Evolutionary conservation across 2,888 invertebrate genomes (phyloP), one percentile per base, ranked within the genome.

Genomic region (Epistrophe grossulariae): DNA sequence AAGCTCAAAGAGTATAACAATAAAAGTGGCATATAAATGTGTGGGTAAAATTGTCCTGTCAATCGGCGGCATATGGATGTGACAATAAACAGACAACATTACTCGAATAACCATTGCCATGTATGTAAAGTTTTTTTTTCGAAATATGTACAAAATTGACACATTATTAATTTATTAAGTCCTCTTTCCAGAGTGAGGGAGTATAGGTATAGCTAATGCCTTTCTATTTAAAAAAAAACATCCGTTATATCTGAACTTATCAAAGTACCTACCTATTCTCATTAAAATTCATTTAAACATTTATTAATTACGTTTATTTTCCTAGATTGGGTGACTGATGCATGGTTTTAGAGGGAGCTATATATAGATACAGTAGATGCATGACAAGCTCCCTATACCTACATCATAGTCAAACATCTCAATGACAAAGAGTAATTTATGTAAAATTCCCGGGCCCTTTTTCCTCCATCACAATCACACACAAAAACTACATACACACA

Each of bases 221-320:
- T 31, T 31, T 31, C 31, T 7, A 31, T 31, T 31, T 31, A 31
- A 57, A 13, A 8, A 7, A 19, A 66, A 66, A 4, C 52, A 17
- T 24, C 15, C 28, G 35, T 38, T 59, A 19, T 59, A 19, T 59
- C 17, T 35, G 4, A 43, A 31, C 55, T 10, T 28, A 13, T 7
- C 62, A 71, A 60, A 55, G 45, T 55, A 50, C 76, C 2, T 24
- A 24, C 24, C 2, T 24, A 24, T 3, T 73, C 68, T 73, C 73
- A 73, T 84, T 70, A 78, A 55, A 55, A 68, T 77, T 81, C 77
- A 81, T 81, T 73, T 50, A 81, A 68, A 31, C 66, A 84, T 84
- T 84, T 76, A 84, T 84, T 84, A 84, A 84, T 84, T 77, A 81
- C 66, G 68, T 73, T 76, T 64, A 64, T 79, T 79, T 64, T 38